A percentile compares a stretch with the other conserved stretches of the same genome.
These are phyloP conservation scores for Chromobotia macracanthus DNA, from an alignment of 2,797 vertebrate genomes.

Conservation along the genomic window DNA sequence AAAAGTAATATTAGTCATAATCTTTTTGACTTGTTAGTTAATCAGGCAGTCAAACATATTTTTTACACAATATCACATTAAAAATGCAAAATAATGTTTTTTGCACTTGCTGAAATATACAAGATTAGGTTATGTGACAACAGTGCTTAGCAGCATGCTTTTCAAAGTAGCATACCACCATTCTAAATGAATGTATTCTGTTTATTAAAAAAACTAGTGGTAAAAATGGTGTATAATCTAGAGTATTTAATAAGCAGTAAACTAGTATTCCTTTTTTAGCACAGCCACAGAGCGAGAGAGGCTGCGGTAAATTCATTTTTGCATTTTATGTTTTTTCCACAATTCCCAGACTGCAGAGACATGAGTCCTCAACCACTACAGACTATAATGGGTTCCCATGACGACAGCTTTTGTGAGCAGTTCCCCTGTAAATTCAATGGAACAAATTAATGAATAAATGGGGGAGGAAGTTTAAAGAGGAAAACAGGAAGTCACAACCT, in stretches of 20 bases:
- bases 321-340: constrained; percentile 37
- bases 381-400: constrained; percentile 62
- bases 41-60: background rate
- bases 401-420: constrained; percentile 47
- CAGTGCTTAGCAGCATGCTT: background rate
- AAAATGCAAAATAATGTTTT: background rate
- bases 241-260: background rate
- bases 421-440: constrained; percentile 36
- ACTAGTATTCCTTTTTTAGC: background rate
- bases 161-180: no score
- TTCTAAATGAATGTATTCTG: background rate
- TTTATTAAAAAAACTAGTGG: background rate
- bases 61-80: background rate
- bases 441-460: constrained; percentile 51
- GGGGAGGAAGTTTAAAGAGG: constrained; percentile 8
- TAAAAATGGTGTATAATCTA: background rate
- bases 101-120: background rate
- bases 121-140: background rate
- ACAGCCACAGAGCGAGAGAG: background rate
- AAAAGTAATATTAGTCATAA: background rate
- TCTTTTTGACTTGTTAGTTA: background rate
- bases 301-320: constrained; percentile 47
- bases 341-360: constrained; percentile 39
- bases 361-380: constrained; percentile 30
- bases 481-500: constrained; percentile 56